Evolutionary conservation across 2,888 invertebrate genomes (phyloP).

Genomic region (Anodontia alba): DNA sequence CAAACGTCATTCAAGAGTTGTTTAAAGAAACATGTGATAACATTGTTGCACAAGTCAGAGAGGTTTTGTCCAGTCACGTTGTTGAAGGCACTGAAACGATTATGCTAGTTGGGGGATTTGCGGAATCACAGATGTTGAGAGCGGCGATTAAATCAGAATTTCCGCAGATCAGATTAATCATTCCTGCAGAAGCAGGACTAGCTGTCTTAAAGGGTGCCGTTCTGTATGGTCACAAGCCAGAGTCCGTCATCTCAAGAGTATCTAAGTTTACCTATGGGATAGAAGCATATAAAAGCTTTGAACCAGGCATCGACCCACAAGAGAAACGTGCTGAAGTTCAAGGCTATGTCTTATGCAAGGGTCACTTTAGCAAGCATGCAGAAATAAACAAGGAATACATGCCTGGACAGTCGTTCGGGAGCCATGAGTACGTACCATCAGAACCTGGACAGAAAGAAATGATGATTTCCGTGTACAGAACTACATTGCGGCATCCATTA

Average conservation of each 20-base stretch:
- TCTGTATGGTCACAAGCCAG: slow-evolving; percentile 56
- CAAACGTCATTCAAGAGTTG: slow-evolving; percentile 41
- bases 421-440: slow-evolving; percentile 54
- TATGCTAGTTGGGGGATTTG: slow-evolving; percentile 56
- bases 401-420: slow-evolving; percentile 44
- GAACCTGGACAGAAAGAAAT: slow-evolving; percentile 34
- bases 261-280: slow-evolving; percentile 60
- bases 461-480: slow-evolving; percentile 50
- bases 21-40: slow-evolving; percentile 35
- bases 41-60: slow-evolving; percentile 27
- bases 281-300: slow-evolving; percentile 45
- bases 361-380: slow-evolving; percentile 56
- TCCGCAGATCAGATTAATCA: slow-evolving; percentile 27
- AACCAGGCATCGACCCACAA: slow-evolving; percentile 51
- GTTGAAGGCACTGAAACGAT: slow-evolving; percentile 31
- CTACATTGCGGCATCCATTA: slow-evolving; percentile 37
- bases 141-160: slow-evolving; percentile 30
- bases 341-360: slow-evolving; percentile 49
- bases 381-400: slow-evolving; percentile 42
- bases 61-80: slow-evolving; percentile 19
- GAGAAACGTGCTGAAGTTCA: slow-evolving; percentile 31
- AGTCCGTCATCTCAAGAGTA: slow-evolving; percentile 55
- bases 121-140: slow-evolving; percentile 49
- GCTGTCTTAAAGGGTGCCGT: slow-evolving; percentile 59
- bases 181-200: slow-evolving; percentile 51